A percentile compares a stretch with the other conserved stretches of the same genome.
Evolutionary conservation across 2,888 invertebrate genomes (phyloP).

Genomic region (Psylliodes chrysocephalus): DNA sequence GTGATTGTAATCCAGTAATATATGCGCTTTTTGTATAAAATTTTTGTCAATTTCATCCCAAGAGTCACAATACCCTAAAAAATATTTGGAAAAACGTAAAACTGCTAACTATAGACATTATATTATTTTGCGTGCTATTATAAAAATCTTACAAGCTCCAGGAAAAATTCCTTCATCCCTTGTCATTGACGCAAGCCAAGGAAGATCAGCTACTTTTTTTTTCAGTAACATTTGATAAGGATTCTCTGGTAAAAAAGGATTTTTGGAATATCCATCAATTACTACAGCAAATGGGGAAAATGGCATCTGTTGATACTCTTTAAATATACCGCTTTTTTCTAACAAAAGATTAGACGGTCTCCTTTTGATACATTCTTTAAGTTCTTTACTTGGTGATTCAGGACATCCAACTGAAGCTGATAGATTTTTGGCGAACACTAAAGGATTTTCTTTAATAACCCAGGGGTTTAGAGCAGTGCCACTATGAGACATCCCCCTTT

Average conservation of each 20-base stretch:
- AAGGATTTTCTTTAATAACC: slow-evolving; percentile 68
- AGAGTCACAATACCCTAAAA: slow-evolving; percentile 19
- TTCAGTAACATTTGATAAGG: slow-evolving; percentile 71
- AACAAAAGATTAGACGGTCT: slow-evolving; percentile 72
- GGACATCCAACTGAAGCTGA: slow-evolving; percentile 74
- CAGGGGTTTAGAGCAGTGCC: slow-evolving; percentile 73
- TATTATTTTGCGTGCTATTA: background rate
- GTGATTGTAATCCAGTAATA: slow-evolving; percentile 52
- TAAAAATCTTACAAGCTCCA: slow-evolving; percentile 67
- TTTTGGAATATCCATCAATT: slow-evolving; percentile 60
- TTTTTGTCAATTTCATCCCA: slow-evolving; percentile 58
- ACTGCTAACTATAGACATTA: background rate
- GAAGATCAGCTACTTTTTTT: slow-evolving; percentile 72
- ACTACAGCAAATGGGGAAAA: slow-evolving; percentile 54
- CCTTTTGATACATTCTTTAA: slow-evolving; percentile 69
- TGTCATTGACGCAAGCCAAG: slow-evolving; percentile 74
- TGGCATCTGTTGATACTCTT: slow-evolving; percentile 41
- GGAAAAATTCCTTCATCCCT: slow-evolving; percentile 80
- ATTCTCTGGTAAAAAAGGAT: slow-evolving; percentile 74
- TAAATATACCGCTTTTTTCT: slow-evolving; percentile 54
- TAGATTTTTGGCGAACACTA: slow-evolving; percentile 71
- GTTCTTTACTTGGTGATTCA: slow-evolving; percentile 64
- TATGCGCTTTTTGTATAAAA: slow-evolving; percentile 52
- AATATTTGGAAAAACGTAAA: too few species aligned
- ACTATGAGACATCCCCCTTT: slow-evolving; percentile 75